These are phyloP conservation scores for Cryptoprocta ferox DNA, from an alignment of 2,797 vertebrate genomes.

Conservation along the genomic window DNA sequence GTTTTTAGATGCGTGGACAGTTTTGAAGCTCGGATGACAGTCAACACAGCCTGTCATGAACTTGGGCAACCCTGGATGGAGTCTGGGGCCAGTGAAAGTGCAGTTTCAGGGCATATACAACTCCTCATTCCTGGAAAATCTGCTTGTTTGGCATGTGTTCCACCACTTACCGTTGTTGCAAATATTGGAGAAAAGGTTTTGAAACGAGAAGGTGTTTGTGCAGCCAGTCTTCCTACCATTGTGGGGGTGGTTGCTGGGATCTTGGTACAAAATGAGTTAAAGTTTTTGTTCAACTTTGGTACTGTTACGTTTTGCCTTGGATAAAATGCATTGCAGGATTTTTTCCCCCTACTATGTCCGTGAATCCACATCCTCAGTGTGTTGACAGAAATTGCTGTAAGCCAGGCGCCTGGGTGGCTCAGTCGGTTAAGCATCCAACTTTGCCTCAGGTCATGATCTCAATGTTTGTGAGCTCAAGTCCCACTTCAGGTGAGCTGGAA, in stretches of 20 bases:
- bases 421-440: too few species aligned
- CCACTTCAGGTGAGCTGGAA: too few species aligned
- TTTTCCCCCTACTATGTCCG: constrained; percentile 92
- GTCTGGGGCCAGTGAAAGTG: constrained; percentile 98
- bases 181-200: constrained; percentile 98
- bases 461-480: too few species aligned
- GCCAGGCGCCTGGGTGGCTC: too few species aligned
- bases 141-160: constrained; percentile 97
- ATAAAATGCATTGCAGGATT: constrained; percentile 98
- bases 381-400: constrained; percentile 88
- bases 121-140: constrained; percentile 96
- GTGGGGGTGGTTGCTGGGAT: constrained; percentile 97
- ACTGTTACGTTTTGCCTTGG: constrained; percentile 97
- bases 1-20: constrained; percentile 98
- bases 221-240: constrained; percentile 97
- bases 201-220: constrained; percentile 96
- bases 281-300: constrained; percentile 97
- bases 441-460: too few species aligned
- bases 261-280: constrained; percentile 97
- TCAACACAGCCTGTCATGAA: constrained; percentile 97
- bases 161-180: constrained; percentile 96
- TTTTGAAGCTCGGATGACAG: constrained; percentile 97
- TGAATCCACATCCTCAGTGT: constrained; percentile 97
- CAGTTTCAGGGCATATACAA: constrained; percentile 98
- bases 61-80: constrained; percentile 98